Evolutionary conservation across 2,797 vertebrate genomes (phyloP), one percentile per base, ranked within the genome.

Genomic region (Micromesistius poutassou): DNA sequence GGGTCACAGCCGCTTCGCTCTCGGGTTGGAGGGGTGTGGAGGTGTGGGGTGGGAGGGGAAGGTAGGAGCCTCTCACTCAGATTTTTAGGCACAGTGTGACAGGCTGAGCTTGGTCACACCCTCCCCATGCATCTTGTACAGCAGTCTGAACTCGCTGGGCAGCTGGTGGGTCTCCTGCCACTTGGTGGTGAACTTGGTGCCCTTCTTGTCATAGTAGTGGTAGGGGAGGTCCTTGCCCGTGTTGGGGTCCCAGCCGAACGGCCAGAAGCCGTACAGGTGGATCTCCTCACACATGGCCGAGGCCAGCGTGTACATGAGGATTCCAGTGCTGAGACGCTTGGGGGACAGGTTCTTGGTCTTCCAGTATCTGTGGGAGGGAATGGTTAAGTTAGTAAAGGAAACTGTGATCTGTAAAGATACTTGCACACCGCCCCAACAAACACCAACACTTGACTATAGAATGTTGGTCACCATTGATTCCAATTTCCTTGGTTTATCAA

Each of bases 81-180:
- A 1, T 89, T 86, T 91, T 94, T 95, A 98, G 85, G 94, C 90
- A 95, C 98, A 99, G 90, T 94, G 97, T 13, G 97, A 96, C 90
- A 99, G 91, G 86, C 96, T 95, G 89, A 99, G 95, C 86, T 95
- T 98, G 85, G 95, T 96, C 87, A 98, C 94, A 46, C 98, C 98
- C 77, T 98, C 96, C 2, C 94, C 94, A 46, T 99, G 97, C 94
- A 99, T 96, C 92, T 96, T 96, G 93, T 97, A 98, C 80, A 99
- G 94, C 86, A 99, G 94, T 91, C 98, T 97, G 91, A 99, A 99
- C 93, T 99, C 98, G 0, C 95, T 97, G 78, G 98, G 98, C 79
- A 99, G 96, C 93, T 99, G 98, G 91, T 99, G 98, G 71, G 97
- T 97, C 90, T 99, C 98, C 90, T 99, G 98, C 98, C 98, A 99